These are phyloP conservation scores for Mylabris sibirica DNA, from an alignment of 2,888 invertebrate species.

Conservation along the genomic window DNA sequence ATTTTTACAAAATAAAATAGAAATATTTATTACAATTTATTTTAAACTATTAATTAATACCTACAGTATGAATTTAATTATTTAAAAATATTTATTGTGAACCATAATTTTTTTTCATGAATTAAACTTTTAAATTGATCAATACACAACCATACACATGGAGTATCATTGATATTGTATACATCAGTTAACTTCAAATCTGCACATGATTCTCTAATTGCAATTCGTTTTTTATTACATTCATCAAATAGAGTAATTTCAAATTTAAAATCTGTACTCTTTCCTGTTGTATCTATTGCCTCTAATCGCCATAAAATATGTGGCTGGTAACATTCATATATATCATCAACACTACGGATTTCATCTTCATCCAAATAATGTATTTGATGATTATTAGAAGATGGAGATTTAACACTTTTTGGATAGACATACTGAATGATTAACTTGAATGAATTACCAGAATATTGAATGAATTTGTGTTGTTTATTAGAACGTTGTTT, in stretches of 20 bases:
- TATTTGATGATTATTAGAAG: not conserved
- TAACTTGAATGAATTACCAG: not conserved
- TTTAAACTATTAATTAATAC: no score
- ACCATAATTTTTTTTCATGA: not conserved
- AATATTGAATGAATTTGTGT: not conserved
- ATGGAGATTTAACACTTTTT: no score
- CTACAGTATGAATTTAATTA: no score
- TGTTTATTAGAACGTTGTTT: no score
- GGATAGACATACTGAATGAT: no score
- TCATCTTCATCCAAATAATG: no score
- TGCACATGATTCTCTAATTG: not conserved
- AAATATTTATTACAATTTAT: no score
- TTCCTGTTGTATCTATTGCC: not conserved
- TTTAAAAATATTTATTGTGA: constrained; percentile 4
- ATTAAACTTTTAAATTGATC: not conserved
- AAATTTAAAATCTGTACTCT: not conserved
- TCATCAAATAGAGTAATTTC: constrained; percentile 2
- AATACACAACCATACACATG: not conserved
- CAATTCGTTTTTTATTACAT: not conserved
- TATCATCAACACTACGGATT: no score
- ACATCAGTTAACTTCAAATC: not conserved
- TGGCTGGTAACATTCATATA: no score
- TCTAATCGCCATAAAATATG: not conserved
- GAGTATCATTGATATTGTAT: not conserved
- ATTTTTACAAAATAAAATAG: no score